Base-by-base conservation (phyloP, 2,888 invertebrate species). In the Athalia cordata region DNA sequence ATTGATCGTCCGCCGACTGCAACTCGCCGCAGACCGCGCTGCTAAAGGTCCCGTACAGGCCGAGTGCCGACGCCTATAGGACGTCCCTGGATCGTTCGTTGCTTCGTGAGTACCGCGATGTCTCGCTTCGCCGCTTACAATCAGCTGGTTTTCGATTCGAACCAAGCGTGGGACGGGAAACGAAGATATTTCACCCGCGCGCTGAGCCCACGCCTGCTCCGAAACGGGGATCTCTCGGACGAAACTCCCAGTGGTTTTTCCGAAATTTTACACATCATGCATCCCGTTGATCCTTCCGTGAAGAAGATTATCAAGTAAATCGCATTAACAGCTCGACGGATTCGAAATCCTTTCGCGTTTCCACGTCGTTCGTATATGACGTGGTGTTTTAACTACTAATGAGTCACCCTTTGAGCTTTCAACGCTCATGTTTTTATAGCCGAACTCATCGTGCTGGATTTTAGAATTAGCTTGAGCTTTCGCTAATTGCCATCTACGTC, bases 21-120 rank as follows among this genome's bases (percentile, higher is more conserved):
- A 81, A 80, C 81, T 80, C 80, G 77, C 43, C 77, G 77, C 62
- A 75, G 62, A 77, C 80, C 79, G 78, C 70, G 88, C 88, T 88
- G 88, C 88, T 89, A 89, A 90, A 89, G 89, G 90, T 90, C 90
- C 90, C 89, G 89, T 89, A 89, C 89, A 87, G 75, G 66, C 67
- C 65, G 78, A 29, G 29, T 29, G 29, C 61, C 68, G 75, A 75
- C 75, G 75, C 75, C 64, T 75, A 61, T 75, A 62, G 50, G 29
- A 75, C 62, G 57, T 57, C 75, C 62, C 50, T 62, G 61, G 49
- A 13, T 75, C 11, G 49, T 62, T 50, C 50, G 62, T 15, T 43
- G 75, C 59, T 72, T 57, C 72, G 45, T 72, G 29, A 29, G 29
- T 29, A 29, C 29, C 29, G 29, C 29, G 29, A 29, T 29, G 47